Evolutionary conservation across 2,113 vertebrate genomes (phyloP).

Genomic region (Equus quagga): DNA sequence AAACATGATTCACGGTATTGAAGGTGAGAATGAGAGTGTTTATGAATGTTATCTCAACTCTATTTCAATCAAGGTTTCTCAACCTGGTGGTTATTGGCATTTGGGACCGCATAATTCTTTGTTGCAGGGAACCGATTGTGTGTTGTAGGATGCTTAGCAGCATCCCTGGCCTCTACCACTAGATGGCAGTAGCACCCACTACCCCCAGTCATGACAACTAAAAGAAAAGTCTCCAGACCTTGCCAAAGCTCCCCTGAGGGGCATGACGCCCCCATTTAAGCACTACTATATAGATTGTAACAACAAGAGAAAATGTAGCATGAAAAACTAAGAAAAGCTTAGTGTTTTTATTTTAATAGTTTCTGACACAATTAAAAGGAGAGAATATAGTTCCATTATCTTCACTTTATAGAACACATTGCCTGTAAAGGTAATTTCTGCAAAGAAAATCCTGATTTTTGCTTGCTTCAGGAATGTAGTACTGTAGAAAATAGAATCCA

Average conservation of each 20-base stretch:
- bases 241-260: background rate
- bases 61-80: background rate
- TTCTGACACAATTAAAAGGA: constrained; percentile 10
- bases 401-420: background rate
- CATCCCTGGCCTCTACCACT: background rate
- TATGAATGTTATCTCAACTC: background rate
- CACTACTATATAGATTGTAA: background rate
- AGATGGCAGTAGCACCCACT: background rate
- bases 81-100: fast-evolving
- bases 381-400: background rate
- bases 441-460: background rate
- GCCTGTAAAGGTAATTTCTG: constrained; percentile 27
- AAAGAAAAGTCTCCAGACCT: background rate
- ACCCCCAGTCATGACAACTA: fast-evolving
- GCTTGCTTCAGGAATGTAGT: background rate
- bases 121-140: no score
- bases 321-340: background rate
- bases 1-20: background rate
- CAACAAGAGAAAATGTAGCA: background rate
- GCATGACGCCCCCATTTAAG: background rate
- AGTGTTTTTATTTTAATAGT: background rate
- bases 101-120: no score
- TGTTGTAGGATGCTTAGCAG: background rate
- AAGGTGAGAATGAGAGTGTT: background rate
- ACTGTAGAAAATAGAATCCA: background rate